These are phyloP conservation scores for Urophycis tenuis DNA, from an alignment of 2,797 vertebrate species.

Conservation along the genomic window DNA sequence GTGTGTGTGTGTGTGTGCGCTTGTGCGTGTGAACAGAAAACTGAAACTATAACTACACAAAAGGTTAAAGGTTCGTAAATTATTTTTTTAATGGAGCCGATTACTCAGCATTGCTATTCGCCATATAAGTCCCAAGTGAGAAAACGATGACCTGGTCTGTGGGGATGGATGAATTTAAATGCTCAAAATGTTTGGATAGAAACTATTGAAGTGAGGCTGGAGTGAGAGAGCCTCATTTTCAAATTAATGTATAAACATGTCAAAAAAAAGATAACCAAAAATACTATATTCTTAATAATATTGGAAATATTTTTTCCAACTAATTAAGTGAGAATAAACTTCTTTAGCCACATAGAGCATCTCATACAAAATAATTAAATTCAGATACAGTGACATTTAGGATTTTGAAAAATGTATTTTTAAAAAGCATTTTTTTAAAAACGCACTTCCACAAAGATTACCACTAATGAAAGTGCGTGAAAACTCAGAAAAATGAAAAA, in stretches of 20 bases:
- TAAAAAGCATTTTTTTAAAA: neutral
- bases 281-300: neutral
- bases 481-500: neutral
- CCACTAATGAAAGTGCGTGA: neutral
- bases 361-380: neutral
- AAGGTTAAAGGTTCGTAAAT: neutral
- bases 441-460: neutral
- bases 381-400: neutral
- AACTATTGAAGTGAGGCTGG: neutral
- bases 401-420: neutral
- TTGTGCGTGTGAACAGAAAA: slow-evolving; percentile 3
- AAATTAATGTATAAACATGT: neutral
- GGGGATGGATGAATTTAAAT: neutral
- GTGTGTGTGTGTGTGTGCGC: slow-evolving; percentile 16
- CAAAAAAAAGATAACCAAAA: neutral
- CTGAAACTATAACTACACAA: neutral
- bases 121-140: neutral
- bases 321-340: neutral
- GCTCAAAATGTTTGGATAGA: neutral
- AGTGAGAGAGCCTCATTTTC: neutral
- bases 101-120: neutral
- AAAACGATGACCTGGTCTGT: neutral
- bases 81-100: neutral
- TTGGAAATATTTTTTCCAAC: neutral
- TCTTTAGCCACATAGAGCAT: neutral